Evolutionary conservation across 2,113 vertebrate genomes (phyloP).

Genomic region (Stomatorhinus ivindoensis): DNA sequence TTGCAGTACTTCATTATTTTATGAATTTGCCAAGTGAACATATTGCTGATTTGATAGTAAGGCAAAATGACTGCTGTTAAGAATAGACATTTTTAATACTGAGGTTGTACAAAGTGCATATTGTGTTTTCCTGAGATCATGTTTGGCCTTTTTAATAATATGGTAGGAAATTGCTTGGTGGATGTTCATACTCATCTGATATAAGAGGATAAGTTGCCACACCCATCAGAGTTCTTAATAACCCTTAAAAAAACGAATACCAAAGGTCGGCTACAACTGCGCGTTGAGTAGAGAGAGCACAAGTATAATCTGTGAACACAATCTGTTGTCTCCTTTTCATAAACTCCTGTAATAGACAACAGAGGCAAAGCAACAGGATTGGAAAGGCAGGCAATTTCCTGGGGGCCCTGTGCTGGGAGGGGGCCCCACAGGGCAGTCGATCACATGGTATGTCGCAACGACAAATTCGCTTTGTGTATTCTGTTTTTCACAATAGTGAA

Average conservation of each 20-base stretch:
- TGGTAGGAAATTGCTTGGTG: background rate
- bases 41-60: background rate
- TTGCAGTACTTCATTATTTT: background rate
- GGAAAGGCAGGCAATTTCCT: background rate
- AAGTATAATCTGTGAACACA: background rate
- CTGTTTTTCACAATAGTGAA: background rate
- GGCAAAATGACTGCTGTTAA: background rate
- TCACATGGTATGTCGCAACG: background rate
- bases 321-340: background rate
- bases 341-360: background rate
- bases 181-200: background rate
- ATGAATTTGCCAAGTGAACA: background rate
- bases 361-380: background rate
- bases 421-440: background rate
- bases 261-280: background rate
- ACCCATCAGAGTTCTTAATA: background rate
- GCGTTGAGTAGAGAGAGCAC: background rate
- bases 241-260: background rate
- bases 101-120: background rate
- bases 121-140: background rate
- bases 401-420: background rate
- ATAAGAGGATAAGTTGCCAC: background rate
- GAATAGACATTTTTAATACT: background rate
- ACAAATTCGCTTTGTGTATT: background rate
- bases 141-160: background rate